Base-by-base conservation (phyloP, 2,888 invertebrate genomes). In the Galerucella pusilla region DNA sequence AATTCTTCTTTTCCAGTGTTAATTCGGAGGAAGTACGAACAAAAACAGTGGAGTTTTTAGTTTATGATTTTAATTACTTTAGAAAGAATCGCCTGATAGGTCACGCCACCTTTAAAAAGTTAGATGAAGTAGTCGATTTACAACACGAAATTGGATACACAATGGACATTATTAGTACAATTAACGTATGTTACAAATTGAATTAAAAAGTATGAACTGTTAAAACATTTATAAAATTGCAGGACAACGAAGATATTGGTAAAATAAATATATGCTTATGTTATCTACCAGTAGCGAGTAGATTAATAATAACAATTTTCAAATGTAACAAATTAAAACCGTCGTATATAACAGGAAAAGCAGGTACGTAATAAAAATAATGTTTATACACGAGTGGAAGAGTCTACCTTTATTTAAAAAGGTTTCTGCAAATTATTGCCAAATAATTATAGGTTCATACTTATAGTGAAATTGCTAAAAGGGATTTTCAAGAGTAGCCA, bases 321-420 rank as follows among this genome's bases (percentile, higher is more conserved):
- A 97, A 97, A 88, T 97, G 95, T 0, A 91, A 97, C 79, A 96
- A 97, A 85, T 90, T 98, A 20, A 94, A 96, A 85, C 96, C 97
- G 46, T 97, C 97, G 93, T 97, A 97, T 85, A 96, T 97, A 83
- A 96, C 96, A 54, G 97, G 97, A 80, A 95, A 96, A 46, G 97
- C 96, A 82, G 96, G 96, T 95, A 85, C 87, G 88, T 72, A 57
- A 42, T 9, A 42, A 42, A 42, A 42, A 42, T 9, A 42, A 42
- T 42, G 7, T 9, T 9, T 9, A 9, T 42, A 7, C 1, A 42
- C 7, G 7, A 42, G 35, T 42, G 35, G 35, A 7, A 7, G 35
- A 42, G 35, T 42, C 35, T 42, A 42, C 35, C 6, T 7, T 42
- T 7, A 5, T 42, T 42, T 42, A 7, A 42, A 42, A 1, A 42